These are phyloP conservation scores for Rhea pennata DNA, from an alignment of 2,113 vertebrate species.

Conservation along the genomic window DNA sequence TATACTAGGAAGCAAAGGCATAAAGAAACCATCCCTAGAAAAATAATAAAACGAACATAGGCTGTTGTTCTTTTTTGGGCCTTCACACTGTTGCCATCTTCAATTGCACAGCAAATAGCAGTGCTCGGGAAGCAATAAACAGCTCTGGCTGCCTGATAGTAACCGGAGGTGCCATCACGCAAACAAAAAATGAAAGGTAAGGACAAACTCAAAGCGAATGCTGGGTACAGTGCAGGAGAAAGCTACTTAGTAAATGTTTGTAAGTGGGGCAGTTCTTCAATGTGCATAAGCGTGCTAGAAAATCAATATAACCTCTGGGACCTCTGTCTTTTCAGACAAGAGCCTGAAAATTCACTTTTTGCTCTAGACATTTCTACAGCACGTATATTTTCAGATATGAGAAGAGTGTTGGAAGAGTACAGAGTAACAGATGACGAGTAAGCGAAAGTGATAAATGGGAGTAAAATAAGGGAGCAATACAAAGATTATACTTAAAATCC, in stretches of 20 bases:
- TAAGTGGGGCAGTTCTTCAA: neutral
- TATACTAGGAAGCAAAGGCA: neutral
- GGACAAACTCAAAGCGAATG: neutral
- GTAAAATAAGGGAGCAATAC: neutral
- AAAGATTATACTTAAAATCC: slow-evolving; percentile 18
- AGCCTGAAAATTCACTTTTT: slow-evolving; percentile 7
- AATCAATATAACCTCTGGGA: neutral
- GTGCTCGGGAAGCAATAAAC: neutral
- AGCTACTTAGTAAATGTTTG: neutral
- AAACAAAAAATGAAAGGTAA: slow-evolving; percentile 6
- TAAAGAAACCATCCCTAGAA: neutral
- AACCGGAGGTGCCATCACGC: neutral
- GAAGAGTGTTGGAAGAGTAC: neutral
- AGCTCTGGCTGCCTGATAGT: neutral
- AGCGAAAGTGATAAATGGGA: neutral
- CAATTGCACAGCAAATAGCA: neutral
- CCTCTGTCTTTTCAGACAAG: neutral
- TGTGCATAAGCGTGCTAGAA: neutral
- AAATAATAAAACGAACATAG: neutral
- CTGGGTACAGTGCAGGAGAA: neutral
- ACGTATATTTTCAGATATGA: neutral
- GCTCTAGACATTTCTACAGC: neutral
- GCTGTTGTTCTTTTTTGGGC: neutral
- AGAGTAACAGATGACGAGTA: neutral
- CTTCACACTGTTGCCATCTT: neutral